Conservation (phyloP, 2,113 vertebrate genomes). For the Natator depressus region DNA sequence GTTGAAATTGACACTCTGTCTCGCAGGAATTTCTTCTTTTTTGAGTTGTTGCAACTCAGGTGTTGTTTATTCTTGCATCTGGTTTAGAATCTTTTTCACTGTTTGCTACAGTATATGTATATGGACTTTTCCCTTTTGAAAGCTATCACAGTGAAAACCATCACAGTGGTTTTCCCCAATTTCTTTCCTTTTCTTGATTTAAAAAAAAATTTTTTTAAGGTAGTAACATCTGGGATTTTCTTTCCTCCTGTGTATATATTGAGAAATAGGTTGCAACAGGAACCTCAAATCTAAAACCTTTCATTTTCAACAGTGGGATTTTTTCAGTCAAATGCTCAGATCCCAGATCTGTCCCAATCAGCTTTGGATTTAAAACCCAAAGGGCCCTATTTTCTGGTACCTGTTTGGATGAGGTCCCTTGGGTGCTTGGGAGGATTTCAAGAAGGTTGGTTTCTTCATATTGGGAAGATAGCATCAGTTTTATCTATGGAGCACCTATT, state of each 20-base stretch:
- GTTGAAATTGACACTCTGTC: background rate
- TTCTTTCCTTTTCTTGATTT: background rate
- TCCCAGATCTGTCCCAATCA: background rate
- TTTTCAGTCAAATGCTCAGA: background rate
- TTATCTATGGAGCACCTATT: background rate
- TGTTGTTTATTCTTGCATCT: slow-evolving; percentile 25
- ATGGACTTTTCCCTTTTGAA: background rate
- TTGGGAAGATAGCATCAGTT: background rate
- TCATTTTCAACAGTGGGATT: background rate
- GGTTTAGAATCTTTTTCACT: slow-evolving; percentile 15
- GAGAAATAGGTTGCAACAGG: background rate
- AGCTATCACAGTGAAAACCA: too few relatives aligned
- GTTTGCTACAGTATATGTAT: background rate
- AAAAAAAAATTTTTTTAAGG: background rate
- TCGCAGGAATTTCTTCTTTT: slow-evolving; percentile 13
- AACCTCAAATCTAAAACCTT: background rate
- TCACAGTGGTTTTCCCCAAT: background rate
- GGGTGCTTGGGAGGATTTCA: background rate
- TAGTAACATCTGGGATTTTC: background rate
- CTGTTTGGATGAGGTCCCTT: background rate
- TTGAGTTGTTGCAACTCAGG: background rate
- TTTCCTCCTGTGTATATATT: background rate
- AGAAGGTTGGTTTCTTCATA: background rate
- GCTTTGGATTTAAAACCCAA: background rate
- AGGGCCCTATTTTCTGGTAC: background rate